Conservation (phyloP, 2,797 vertebrate species). For the Myotis findleyi region DNA sequence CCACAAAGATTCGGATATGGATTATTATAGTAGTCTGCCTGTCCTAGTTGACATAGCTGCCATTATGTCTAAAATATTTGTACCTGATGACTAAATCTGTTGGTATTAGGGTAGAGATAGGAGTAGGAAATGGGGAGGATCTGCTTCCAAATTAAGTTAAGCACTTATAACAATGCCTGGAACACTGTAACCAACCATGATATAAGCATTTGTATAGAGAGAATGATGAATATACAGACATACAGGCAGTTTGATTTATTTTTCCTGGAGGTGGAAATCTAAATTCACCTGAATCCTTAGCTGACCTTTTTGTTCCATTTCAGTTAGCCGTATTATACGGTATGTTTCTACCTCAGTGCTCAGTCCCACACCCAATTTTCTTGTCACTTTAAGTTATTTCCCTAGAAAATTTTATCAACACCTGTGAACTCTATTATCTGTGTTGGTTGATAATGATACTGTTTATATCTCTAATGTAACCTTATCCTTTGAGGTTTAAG, state of each 20-base stretch:
- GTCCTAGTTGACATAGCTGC: not conserved
- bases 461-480: not conserved
- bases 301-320: not conserved
- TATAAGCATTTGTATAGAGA: not conserved
- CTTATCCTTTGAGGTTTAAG: slow-evolving; percentile 18
- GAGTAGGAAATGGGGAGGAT: not conserved
- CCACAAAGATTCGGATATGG: not conserved
- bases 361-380: not conserved
- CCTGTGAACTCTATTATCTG: not conserved
- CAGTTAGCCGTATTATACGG: not conserved
- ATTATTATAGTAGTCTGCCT: not conserved
- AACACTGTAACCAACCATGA: not conserved
- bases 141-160: no score
- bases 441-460: not conserved
- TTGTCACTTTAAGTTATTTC: not conserved
- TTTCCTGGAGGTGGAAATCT: not conserved
- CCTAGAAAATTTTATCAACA: not conserved
- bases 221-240: not conserved
- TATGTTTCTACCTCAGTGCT: not conserved
- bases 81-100: not conserved
- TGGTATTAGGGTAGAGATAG: not conserved
- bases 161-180: not conserved
- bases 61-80: not conserved
- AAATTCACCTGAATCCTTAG: not conserved
- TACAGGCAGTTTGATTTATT: not conserved